Evolutionary conservation across 2,888 invertebrate genomes (phyloP).

Genomic region (Pollenia amentaria): DNA sequence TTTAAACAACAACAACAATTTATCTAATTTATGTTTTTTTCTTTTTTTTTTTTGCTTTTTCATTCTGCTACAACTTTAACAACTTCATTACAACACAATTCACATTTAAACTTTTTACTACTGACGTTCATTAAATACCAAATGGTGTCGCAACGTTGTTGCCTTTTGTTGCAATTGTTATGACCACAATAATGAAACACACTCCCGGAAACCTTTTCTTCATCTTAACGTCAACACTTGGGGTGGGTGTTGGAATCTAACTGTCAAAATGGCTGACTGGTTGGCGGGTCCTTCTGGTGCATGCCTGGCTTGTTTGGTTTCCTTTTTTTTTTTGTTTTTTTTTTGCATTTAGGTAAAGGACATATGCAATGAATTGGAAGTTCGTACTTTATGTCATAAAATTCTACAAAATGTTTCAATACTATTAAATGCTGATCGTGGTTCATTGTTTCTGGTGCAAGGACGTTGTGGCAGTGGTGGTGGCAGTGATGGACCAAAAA

Average conservation of each 20-base stretch:
- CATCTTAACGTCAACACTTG: constrained; percentile 10
- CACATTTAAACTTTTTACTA: constrained; percentile 19
- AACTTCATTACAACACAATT: constrained; percentile 56
- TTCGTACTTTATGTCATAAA: constrained; percentile 96
- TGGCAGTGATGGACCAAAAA: constrained; percentile 83
- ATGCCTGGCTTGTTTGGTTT: not conserved
- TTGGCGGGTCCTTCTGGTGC: not conserved
- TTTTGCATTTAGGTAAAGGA: constrained; percentile 90
- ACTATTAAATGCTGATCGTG: constrained; percentile 95
- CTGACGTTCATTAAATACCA: constrained; percentile 66
- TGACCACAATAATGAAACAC: constrained; percentile 15
- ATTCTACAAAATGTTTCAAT: constrained; percentile 97
- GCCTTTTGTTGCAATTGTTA: constrained; percentile 42
- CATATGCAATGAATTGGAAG: constrained; percentile 97
- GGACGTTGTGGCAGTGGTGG: constrained; percentile 86
- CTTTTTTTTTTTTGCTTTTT: constrained; percentile 17
- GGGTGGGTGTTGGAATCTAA: constrained; percentile 40
- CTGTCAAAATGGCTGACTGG: constrained; percentile 8
- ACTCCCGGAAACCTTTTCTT: constrained; percentile 16
- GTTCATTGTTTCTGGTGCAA: constrained; percentile 96
- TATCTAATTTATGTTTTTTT: constrained; percentile 44
- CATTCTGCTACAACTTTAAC: constrained; percentile 30
- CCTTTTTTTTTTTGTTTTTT: not conserved
- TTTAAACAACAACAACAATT: constrained; percentile 41
- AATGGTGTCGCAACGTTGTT: constrained; percentile 61